Percentiles rank a stretch among this genome's conserved stretches.
Conservation (phyloP, 1,140 invertebrate species). For the Galleria mellonella region DNA sequence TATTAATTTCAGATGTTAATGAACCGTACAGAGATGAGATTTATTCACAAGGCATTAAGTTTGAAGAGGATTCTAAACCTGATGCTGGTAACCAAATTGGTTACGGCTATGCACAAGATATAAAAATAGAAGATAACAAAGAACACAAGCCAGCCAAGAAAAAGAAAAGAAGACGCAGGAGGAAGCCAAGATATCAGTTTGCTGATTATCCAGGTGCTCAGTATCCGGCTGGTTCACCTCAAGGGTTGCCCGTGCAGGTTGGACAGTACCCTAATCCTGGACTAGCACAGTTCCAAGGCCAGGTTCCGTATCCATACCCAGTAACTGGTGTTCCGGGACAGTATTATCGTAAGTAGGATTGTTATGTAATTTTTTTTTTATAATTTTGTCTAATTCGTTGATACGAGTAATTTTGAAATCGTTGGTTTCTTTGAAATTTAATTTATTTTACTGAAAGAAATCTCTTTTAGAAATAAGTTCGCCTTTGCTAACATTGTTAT, state of each 20-base stretch:
- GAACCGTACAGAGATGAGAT: too few species aligned
- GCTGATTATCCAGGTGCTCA: neutral
- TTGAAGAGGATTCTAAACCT: too few species aligned
- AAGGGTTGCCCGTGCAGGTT: neutral
- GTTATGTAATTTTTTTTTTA: neutral
- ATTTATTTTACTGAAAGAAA: too few species aligned
- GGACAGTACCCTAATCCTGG: neutral
- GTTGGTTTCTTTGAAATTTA: too few species aligned
- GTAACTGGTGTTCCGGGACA: neutral
- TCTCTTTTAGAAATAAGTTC: too few species aligned
- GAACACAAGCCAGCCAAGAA: neutral
- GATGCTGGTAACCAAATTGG: too few species aligned
- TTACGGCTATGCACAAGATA: too few species aligned
- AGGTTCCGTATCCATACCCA: neutral
- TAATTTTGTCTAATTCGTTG: neutral
- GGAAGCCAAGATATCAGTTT: constrained; percentile 7
- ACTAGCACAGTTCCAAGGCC: neutral
- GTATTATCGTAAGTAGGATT: constrained; percentile 6
- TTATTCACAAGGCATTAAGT: too few species aligned
- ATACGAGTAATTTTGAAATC: too few species aligned
- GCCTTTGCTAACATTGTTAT: too few species aligned
- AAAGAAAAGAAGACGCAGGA: constrained; percentile 12
- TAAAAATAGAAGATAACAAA: neutral
- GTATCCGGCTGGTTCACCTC: neutral
- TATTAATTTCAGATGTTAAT: too few species aligned